Percentiles rank a stretch among this genome's conserved stretches.
phyloP scores from a whole-genome alignment of 2,113 vertebrate species.

The Chionomys nivalis region DNA sequence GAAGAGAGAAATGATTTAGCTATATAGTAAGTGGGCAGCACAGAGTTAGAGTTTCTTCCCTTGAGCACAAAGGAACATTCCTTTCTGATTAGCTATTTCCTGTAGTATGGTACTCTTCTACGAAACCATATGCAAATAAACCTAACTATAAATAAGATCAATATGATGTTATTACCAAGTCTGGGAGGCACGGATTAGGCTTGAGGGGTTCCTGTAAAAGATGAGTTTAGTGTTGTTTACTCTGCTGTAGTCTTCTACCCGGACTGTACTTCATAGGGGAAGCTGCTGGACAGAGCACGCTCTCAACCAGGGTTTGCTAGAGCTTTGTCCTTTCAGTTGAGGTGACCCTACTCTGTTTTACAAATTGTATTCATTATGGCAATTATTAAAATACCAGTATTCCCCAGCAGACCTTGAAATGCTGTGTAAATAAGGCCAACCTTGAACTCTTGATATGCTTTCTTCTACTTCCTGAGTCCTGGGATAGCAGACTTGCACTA shows the following conservation, averaged over 20 bases:
- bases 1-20: background rate
- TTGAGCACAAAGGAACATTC: slow-evolving; percentile 95
- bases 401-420: background rate
- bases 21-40: slow-evolving; percentile 90
- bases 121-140: slow-evolving; percentile 73
- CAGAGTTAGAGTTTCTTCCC: slow-evolving; percentile 97
- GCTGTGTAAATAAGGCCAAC: background rate
- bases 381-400: background rate
- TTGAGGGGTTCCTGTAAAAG: background rate
- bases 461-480: background rate
- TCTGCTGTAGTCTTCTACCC: background rate
- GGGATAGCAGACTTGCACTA: background rate
- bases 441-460: background rate
- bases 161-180: background rate
- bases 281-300: too few species aligned
- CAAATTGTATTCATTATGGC: background rate
- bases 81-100: slow-evolving; percentile 97
- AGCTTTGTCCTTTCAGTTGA: background rate
- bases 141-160: background rate
- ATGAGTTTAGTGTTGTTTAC: background rate
- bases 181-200: background rate
- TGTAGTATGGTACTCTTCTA: slow-evolving; percentile 97
- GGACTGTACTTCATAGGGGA: background rate
- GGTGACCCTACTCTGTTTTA: background rate
- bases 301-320: background rate